Evolutionary conservation across 2,113 vertebrate genomes (phyloP).

Genomic region (Connochaetes taurinus): DNA sequence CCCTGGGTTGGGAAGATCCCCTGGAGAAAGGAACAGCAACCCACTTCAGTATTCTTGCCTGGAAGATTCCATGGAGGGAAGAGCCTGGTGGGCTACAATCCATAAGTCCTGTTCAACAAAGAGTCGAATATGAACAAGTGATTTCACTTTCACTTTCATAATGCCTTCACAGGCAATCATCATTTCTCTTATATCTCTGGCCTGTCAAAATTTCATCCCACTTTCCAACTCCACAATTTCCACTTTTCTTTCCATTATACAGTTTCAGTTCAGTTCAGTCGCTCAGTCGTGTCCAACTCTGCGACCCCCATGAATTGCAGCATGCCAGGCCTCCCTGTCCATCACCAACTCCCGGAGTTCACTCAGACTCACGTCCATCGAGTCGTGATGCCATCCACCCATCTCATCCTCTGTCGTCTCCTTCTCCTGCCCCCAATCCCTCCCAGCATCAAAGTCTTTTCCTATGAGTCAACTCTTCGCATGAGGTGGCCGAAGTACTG

Average conservation of each 20-base stretch:
- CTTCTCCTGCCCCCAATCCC: too few species aligned
- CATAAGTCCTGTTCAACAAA: background rate
- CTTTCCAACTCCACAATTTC: background rate
- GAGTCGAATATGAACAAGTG: background rate
- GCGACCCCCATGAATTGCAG: too few species aligned
- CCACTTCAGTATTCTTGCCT: background rate
- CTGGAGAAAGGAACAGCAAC: background rate
- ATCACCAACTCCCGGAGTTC: too few species aligned
- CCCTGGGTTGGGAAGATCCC: background rate
- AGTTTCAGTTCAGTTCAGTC: too few species aligned
- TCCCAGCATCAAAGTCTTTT: too few species aligned
- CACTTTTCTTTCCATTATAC: background rate
- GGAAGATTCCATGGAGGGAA: background rate
- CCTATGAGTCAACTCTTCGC: too few species aligned
- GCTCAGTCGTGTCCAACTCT: too few species aligned
- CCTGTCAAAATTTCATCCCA: background rate
- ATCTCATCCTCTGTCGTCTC: fast-evolving
- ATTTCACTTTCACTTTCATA: background rate
- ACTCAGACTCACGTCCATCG: too few species aligned
- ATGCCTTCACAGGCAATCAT: background rate
- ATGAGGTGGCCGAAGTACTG: too few species aligned
- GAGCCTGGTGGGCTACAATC: background rate
- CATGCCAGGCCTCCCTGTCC: too few species aligned
- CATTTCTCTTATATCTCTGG: background rate
- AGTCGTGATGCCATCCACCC: too few species aligned